phyloP scores from a whole-genome alignment of 2,113 vertebrate species.

The Lampris megalopsis region DNA sequence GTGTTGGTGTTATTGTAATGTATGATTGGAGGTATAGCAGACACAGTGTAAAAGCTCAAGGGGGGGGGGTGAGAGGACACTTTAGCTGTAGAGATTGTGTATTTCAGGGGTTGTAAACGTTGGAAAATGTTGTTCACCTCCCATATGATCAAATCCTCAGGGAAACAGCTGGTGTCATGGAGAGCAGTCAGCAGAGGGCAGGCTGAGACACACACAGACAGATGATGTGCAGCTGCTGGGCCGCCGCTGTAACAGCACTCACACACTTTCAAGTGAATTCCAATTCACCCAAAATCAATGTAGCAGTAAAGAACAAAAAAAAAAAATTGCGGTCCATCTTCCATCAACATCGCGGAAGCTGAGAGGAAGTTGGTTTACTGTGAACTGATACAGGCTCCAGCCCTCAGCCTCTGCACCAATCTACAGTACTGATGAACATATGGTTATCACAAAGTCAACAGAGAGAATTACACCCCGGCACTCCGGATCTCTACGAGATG shows the following conservation, averaged over 20 bases:
- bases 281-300: not conserved
- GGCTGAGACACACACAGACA: slow-evolving; percentile 56
- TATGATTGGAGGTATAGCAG: too few species aligned
- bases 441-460: slow-evolving; percentile 63
- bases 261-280: not conserved
- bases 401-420: too few species aligned
- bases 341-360: not conserved
- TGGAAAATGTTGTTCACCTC: slow-evolving; percentile 72
- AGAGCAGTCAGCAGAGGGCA: slow-evolving; percentile 70
- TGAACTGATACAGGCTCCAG: not conserved
- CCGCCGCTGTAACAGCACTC: too few species aligned
- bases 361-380: not conserved
- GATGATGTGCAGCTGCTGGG: slow-evolving; percentile 2
- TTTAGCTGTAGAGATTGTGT: slow-evolving; percentile 61
- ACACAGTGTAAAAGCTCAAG: too few species aligned
- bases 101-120: slow-evolving; percentile 53
- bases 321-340: not conserved
- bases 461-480: slow-evolving; percentile 47
- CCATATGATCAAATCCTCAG: slow-evolving; percentile 74
- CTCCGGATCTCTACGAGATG: slow-evolving; percentile 27
- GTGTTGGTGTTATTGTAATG: too few species aligned
- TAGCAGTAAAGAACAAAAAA: not conserved
- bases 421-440: slow-evolving; percentile 44
- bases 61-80: slow-evolving; percentile 45
- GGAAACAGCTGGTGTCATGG: slow-evolving; percentile 73